phyloP scores from a whole-genome alignment of 2,888 invertebrate species.

The Ophonus ardosiacus region DNA sequence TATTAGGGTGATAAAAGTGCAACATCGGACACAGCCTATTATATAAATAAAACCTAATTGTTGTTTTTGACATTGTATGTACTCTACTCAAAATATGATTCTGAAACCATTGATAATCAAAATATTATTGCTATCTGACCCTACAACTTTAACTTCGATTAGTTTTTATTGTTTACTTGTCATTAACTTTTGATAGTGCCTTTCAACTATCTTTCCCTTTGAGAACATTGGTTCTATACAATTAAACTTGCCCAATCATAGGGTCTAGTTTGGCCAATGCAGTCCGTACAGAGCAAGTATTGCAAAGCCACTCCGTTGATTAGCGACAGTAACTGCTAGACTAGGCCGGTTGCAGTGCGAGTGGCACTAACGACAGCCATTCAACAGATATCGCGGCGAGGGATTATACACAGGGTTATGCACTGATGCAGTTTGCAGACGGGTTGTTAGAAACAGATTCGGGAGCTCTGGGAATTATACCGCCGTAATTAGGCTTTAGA shows the following conservation, averaged over 20 bases:
- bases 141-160: too few relatives aligned
- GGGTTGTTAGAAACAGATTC: not conserved
- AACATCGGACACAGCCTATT: too few relatives aligned
- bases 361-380: constrained; percentile 31
- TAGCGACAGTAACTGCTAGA: not conserved
- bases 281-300: not conserved
- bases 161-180: not conserved
- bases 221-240: not conserved
- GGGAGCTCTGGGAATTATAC: constrained; percentile 8
- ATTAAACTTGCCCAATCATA: not conserved
- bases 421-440: constrained; percentile 9
- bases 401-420: not conserved
- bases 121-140: too few relatives aligned
- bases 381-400: constrained; percentile 23
- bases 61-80: too few relatives aligned
- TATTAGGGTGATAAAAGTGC: too few relatives aligned
- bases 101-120: too few relatives aligned
- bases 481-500: not conserved
- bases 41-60: too few relatives aligned
- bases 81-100: too few relatives aligned
- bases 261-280: too few relatives aligned
- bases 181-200: not conserved
- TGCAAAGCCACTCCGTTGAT: constrained; percentile 1
- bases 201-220: not conserved
- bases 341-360: not conserved